Percentiles rank a stretch among this genome's conserved stretches.
phyloP scores from a whole-genome alignment of 2,113 vertebrate species.

The Paradisaea rubra region DNA sequence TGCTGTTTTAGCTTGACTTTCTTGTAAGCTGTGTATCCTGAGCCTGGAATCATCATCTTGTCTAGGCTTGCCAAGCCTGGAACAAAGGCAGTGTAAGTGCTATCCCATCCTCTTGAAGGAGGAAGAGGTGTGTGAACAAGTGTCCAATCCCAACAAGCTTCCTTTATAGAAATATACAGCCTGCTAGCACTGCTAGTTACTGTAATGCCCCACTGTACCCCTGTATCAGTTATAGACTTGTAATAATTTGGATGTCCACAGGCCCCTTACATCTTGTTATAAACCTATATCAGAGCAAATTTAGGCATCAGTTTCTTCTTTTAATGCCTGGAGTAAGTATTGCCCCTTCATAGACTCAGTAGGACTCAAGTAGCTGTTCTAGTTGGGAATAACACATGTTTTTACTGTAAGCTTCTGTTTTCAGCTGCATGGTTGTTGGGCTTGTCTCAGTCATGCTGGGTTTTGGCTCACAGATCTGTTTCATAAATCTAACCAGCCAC shows the following conservation, averaged over 20 bases:
- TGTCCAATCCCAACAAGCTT: not conserved
- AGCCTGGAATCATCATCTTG: not conserved
- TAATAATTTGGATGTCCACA: not conserved
- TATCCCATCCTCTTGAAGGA: not conserved
- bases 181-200: not conserved
- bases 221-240: rapidly evolving
- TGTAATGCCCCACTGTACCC: not conserved
- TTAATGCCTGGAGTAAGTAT: not conserved
- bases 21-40: not conserved
- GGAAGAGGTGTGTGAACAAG: not conserved
- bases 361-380: not conserved
- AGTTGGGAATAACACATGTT: not conserved
- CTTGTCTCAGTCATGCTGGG: not conserved
- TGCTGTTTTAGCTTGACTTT: not conserved
- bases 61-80: not conserved
- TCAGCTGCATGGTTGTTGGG: not conserved
- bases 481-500: not conserved
- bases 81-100: not conserved
- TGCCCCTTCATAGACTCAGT: not conserved
- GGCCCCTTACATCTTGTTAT: not conserved
- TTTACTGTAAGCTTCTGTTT: not conserved
- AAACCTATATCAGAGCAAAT: not conserved
- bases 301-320: not conserved
- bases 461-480: not conserved
- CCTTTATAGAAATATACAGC: not conserved